phyloP scores from a whole-genome alignment of 2,113 vertebrate species.

The Neotragus moschatus region DNA sequence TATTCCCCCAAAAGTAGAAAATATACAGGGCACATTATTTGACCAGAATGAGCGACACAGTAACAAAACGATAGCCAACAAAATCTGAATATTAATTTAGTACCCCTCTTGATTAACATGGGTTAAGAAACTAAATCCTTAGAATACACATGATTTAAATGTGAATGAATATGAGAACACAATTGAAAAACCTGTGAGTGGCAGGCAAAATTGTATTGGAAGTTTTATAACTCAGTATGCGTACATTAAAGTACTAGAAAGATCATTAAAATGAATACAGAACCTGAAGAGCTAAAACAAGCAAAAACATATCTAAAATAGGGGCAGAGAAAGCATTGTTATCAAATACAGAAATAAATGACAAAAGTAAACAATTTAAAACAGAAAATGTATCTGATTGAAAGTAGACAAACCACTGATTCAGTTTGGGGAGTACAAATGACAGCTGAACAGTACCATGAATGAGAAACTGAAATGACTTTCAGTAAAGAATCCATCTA shows the following conservation, averaged over 20 bases:
- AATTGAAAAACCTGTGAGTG: neutral
- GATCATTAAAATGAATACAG: neutral
- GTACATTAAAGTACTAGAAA: neutral
- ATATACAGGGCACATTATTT: neutral
- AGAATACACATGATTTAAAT: neutral
- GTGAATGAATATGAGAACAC: neutral
- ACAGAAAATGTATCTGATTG: neutral
- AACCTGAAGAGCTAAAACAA: neutral
- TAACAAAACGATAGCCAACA: neutral
- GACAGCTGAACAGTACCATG: neutral
- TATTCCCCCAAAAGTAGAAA: neutral
- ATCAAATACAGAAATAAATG: neutral
- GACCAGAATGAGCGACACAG: neutral
- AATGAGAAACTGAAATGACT: neutral
- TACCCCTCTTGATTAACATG: neutral
- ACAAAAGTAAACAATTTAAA: neutral
- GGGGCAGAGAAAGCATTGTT: neutral
- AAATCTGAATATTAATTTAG: slow-evolving; percentile 5
- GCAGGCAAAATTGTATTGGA: neutral
- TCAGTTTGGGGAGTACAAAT: neutral
- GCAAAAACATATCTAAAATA: neutral
- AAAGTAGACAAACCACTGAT: neutral
- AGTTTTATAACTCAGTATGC: neutral
- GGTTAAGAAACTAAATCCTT: neutral
- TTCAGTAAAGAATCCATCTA: neutral